Percentiles rank a stretch among this genome's conserved stretches.
Evolutionary conservation across 2,888 invertebrate species (phyloP).

Genomic region (Clistopyga incitator): DNA sequence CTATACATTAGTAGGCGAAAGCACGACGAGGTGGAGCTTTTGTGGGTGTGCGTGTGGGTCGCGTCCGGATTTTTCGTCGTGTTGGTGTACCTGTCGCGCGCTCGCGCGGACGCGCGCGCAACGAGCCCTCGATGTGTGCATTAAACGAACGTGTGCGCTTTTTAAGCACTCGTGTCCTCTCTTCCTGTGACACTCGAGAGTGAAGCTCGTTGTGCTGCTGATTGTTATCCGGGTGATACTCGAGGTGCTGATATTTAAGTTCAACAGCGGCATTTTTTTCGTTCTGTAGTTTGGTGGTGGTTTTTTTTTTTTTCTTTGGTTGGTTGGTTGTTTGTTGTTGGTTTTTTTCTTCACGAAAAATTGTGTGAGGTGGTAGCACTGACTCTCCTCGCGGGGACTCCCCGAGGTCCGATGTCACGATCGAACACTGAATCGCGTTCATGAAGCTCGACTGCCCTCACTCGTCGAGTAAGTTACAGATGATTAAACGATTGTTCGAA

Average conservation of each 20-base stretch:
- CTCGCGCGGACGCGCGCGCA: conserved; percentile 70
- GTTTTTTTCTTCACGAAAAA: conserved; percentile 5
- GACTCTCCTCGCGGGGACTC: conserved; percentile 58
- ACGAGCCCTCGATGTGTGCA: conserved; percentile 56
- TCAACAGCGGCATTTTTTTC: not conserved
- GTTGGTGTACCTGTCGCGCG: not conserved
- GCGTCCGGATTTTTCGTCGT: not conserved
- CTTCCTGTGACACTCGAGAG: conserved; percentile 30
- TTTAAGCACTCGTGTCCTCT: conserved; percentile 38
- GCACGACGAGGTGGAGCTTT: not conserved
- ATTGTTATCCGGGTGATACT: not conserved
- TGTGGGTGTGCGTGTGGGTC: not conserved
- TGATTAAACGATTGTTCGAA: too few species aligned
- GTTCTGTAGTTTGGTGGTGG: not conserved
- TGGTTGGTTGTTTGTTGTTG: not conserved
- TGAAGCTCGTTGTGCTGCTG: conserved; percentile 5
- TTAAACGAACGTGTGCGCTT: conserved; percentile 37
- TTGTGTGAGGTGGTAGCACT: conserved; percentile 28
- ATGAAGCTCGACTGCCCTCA: conserved; percentile 83
- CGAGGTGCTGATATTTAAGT: conserved; percentile 5
- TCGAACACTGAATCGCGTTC: conserved; percentile 76
- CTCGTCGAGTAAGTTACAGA: conserved; percentile 81
- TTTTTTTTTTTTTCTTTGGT: conserved; percentile 3
- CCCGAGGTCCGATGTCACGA: conserved; percentile 76
- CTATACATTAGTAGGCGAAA: conserved; percentile 6